Evolutionary conservation across 2,797 vertebrate genomes (phyloP), one percentile per base, ranked within the genome.

Genomic region (Calcarius lapponicus): DNA sequence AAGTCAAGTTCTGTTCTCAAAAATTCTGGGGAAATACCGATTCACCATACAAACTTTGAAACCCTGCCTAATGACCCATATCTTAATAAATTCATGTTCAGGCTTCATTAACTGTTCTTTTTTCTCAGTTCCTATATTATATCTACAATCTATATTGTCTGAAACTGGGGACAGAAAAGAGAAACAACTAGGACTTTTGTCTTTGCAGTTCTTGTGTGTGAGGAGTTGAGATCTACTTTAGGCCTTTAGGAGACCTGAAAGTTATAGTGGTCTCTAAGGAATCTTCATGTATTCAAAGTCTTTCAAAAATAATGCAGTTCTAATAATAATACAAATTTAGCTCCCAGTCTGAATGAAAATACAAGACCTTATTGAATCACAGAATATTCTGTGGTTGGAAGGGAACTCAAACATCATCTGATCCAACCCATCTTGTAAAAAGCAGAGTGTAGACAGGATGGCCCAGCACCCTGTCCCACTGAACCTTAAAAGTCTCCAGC

Each of bases 391-490:
- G 6, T n/a, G 11, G 2, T 8, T 62, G 9, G 16, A 75, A 73
- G 20, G 3, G 7, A 61, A 3, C 2, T 42, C 38, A 38, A 40
- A 6, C 5, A 47, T 43, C 17, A 73, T 22, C 28, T 82, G 15
- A 17, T 25, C 22, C 32, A 72, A 17, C 0, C 2, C 32, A 34
- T 43, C 24, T 28, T 34, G 8, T 6, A 25, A 56, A 82, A 81
- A 64, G 1, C 3, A n/a, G 0, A 1, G 9, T n/a, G 6, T 36
- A 80, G 40, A n/a, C 6, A 74, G 47, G 29, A 48, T 11, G 7
- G 13, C 1, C 7, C 25, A 38, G 3, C 9, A 84, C 2, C 9
- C 4, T 38, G 10, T 14, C 5, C 19, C 54, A 6, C 1, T 1
- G 0, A 51, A 54, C 14, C 11, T 42, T 75, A 4, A 40, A 51